A percentile compares a stretch with the other conserved stretches of the same genome.
Evolutionary conservation across 2,888 invertebrate genomes (phyloP).

Genomic region (Palloptera scutellata): DNA sequence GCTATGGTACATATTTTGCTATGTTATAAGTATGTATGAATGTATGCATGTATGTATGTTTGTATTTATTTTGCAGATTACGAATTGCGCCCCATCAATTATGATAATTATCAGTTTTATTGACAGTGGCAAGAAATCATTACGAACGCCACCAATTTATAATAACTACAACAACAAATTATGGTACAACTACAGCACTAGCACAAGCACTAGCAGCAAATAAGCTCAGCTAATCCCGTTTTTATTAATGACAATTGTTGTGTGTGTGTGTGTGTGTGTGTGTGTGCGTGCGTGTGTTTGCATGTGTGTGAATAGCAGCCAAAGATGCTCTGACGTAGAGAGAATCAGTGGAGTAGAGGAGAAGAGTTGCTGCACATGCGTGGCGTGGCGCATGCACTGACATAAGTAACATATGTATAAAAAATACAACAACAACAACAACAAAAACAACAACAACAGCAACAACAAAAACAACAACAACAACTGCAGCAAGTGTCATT

Average conservation of each 20-base stretch:
- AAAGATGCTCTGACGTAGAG: not conserved
- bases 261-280: too few species aligned
- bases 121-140: slow-evolving; percentile 41
- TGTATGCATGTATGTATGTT: slow-evolving; percentile 32
- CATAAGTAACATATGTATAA: slow-evolving; percentile 6
- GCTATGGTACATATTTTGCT: too few species aligned
- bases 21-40: slow-evolving; percentile 7
- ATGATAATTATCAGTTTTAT: slow-evolving; percentile 48
- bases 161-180: not conserved
- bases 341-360: not conserved
- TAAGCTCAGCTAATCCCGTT: slow-evolving; percentile 2
- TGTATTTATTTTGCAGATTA: slow-evolving; percentile 42
- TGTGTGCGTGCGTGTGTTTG: not conserved
- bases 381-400: slow-evolving; percentile 4
- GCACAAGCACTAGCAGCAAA: not conserved
- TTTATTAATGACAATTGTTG: too few species aligned
- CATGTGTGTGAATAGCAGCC: not conserved
- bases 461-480: slow-evolving; percentile 16
- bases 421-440: slow-evolving; percentile 1
- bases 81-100: slow-evolving; percentile 45
- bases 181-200: slow-evolving; percentile 10
- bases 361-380: slow-evolving; percentile 5
- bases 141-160: slow-evolving; percentile 13
- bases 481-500: slow-evolving; percentile 41
- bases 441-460: slow-evolving; percentile 20